Evolutionary conservation across 2,797 vertebrate genomes (phyloP).

Genomic region (Typhlichthys eigenmanni): DNA sequence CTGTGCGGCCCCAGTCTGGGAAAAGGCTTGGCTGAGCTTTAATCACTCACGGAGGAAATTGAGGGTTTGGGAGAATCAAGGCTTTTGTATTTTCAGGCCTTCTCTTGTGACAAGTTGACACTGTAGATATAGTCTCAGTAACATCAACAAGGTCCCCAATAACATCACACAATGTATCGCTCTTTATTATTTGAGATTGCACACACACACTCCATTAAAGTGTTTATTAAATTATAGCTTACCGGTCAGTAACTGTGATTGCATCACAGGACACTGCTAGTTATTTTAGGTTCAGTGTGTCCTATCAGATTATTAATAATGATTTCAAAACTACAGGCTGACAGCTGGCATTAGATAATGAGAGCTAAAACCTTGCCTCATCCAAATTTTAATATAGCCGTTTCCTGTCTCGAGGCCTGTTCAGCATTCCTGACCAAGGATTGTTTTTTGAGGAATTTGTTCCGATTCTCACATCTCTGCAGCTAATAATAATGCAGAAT

Average conservation of each 20-base stretch:
- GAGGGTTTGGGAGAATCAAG: constrained; percentile 48
- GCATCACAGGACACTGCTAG: background rate
- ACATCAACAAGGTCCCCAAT: too few species aligned
- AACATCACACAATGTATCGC: constrained; percentile 4
- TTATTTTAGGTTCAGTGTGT: background rate
- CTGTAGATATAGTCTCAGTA: constrained; percentile 22
- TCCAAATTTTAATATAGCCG: background rate
- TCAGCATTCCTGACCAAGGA: constrained; percentile 9
- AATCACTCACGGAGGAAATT: constrained; percentile 72
- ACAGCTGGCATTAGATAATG: constrained; percentile 10
- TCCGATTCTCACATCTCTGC: background rate
- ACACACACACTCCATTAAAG: background rate
- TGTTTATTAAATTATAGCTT: background rate
- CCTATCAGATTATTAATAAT: constrained; percentile 1
- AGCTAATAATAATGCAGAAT: constrained; percentile 5
- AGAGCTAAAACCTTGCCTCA: background rate
- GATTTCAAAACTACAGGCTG: background rate
- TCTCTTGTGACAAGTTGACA: constrained; percentile 35
- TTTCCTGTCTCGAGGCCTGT: background rate
- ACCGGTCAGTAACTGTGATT: background rate
- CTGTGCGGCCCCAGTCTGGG: constrained; percentile 59
- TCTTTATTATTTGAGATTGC: constrained; percentile 6
- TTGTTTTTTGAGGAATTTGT: constrained; percentile 16
- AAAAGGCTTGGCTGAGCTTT: constrained; percentile 62
- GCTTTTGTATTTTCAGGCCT: constrained; percentile 30